These are phyloP conservation scores for Typhlichthys subterraneus DNA, from an alignment of 2,797 vertebrate species.

Conservation along the genomic window DNA sequence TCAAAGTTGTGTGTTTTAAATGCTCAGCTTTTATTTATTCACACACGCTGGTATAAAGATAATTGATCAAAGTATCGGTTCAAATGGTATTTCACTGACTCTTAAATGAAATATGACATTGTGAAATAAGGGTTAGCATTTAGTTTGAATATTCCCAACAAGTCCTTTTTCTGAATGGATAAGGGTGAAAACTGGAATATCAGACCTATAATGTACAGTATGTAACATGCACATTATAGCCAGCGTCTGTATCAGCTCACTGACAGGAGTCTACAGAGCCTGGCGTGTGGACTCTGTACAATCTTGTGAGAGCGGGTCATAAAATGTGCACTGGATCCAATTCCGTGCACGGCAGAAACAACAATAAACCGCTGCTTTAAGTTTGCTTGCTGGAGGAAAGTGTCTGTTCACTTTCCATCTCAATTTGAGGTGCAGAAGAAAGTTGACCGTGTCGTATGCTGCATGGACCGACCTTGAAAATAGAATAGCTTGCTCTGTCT, in stretches of 20 bases:
- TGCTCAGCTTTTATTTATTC: too few relatives aligned
- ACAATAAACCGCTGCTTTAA: neutral
- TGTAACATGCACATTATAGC: neutral
- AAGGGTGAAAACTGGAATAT: too few relatives aligned
- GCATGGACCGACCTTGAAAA: conserved; percentile 45
- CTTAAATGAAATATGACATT: too few relatives aligned
- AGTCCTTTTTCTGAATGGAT: too few relatives aligned
- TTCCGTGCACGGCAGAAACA: conserved; percentile 15
- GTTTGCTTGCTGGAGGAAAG: conserved; percentile 1
- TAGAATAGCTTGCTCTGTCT: conserved; percentile 38
- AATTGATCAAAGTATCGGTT: too few relatives aligned
- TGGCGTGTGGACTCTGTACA: too few relatives aligned
- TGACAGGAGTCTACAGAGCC: too few relatives aligned
- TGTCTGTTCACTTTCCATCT: neutral
- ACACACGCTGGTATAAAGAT: too few relatives aligned
- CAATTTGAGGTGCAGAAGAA: conserved; percentile 18
- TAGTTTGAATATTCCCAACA: too few relatives aligned
- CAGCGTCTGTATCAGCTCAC: neutral
- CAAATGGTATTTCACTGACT: too few relatives aligned
- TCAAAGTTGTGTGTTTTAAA: conserved; percentile 6
- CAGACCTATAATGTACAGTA: too few relatives aligned
- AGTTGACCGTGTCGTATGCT: conserved; percentile 18
- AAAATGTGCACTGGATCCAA: neutral
- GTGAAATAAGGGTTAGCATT: too few relatives aligned
- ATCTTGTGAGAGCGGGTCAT: neutral